Conservation (phyloP, 92 coral and sea anemone genomes). For the Hydrozoanthus gracilis region DNA sequence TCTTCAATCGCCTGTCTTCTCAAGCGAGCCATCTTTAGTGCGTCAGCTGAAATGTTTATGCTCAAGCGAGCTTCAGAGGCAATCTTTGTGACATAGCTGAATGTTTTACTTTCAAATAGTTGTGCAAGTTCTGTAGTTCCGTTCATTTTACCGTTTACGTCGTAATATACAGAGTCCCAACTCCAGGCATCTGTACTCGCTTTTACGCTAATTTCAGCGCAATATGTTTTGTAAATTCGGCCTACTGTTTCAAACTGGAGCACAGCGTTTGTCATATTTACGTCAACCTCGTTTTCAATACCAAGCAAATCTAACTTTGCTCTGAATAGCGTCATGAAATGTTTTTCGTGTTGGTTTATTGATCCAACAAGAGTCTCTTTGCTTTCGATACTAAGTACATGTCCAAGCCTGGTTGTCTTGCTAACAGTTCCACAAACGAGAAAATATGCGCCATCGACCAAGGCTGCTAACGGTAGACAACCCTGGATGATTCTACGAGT, state of each 20-base stretch:
- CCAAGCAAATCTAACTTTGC: neutral
- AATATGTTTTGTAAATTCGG: neutral
- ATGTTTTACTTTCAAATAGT: slow-evolving; percentile 9
- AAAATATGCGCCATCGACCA: neutral
- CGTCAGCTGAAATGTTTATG: slow-evolving; percentile 1
- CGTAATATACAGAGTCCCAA: slow-evolving; percentile 10
- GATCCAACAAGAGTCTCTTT: neutral
- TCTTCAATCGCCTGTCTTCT: slow-evolving; percentile 16
- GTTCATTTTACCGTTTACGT: slow-evolving; percentile 7
- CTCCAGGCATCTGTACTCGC: slow-evolving; percentile 15
- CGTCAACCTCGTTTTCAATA: slow-evolving; percentile 3
- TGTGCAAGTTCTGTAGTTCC: slow-evolving; percentile 28
- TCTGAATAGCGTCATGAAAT: neutral
- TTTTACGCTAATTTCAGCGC: neutral
- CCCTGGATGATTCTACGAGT: neutral
- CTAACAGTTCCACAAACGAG: slow-evolving; percentile 8
- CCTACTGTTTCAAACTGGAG: slow-evolving; percentile 6
- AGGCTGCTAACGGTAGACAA: neutral
- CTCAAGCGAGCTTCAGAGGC: slow-evolving; percentile 14
- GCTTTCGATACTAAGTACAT: neutral
- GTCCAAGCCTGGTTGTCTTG: neutral
- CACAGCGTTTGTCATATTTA: slow-evolving; percentile 5
- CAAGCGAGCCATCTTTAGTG: neutral
- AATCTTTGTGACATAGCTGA: slow-evolving; percentile 1
- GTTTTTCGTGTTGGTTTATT: neutral